phyloP scores from a whole-genome alignment of 2,888 invertebrate species.

The Anoplius nigerrimus region DNA sequence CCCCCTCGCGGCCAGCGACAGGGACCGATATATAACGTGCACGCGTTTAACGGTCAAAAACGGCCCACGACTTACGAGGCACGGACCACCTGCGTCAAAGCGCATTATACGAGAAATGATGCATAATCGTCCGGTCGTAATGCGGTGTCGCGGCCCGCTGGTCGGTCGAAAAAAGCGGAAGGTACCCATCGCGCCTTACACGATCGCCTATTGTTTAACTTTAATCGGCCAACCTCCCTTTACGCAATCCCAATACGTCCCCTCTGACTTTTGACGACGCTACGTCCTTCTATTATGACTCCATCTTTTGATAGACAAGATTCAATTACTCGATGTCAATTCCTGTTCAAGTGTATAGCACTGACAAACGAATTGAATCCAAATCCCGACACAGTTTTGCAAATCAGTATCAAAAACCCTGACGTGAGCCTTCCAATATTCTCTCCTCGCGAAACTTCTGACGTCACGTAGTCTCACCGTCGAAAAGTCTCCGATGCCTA shows the following conservation, averaged over 20 bases:
- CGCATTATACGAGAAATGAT: conserved; percentile 61
- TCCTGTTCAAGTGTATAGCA: too few relatives aligned
- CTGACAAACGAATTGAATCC: too few relatives aligned
- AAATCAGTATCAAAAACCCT: too few relatives aligned
- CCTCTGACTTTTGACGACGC: too few relatives aligned
- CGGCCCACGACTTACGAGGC: conserved; percentile 52
- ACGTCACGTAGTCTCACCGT: too few relatives aligned
- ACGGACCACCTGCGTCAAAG: conserved; percentile 62
- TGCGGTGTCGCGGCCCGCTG: conserved; percentile 43
- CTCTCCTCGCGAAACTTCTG: too few relatives aligned
- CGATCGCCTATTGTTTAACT: conserved; percentile 36
- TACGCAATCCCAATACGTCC: too few relatives aligned
- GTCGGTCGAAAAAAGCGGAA: conserved; percentile 59
- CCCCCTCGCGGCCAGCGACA: conserved; percentile 2
- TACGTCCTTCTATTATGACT: too few relatives aligned
- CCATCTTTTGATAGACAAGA: conserved; percentile 35
- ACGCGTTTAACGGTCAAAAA: conserved; percentile 27
- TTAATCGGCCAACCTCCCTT: too few relatives aligned
- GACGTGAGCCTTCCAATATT: too few relatives aligned
- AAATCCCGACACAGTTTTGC: too few relatives aligned
- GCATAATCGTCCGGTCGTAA: conserved; percentile 55
- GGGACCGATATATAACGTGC: conserved; percentile 41
- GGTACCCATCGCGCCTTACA: conserved; percentile 50
- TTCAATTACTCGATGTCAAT: too few relatives aligned
- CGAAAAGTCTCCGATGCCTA: conserved; percentile 14